These are phyloP conservation scores for Toxotes chatareus DNA, from an alignment of 2,113 vertebrate species.

Conservation along the genomic window DNA sequence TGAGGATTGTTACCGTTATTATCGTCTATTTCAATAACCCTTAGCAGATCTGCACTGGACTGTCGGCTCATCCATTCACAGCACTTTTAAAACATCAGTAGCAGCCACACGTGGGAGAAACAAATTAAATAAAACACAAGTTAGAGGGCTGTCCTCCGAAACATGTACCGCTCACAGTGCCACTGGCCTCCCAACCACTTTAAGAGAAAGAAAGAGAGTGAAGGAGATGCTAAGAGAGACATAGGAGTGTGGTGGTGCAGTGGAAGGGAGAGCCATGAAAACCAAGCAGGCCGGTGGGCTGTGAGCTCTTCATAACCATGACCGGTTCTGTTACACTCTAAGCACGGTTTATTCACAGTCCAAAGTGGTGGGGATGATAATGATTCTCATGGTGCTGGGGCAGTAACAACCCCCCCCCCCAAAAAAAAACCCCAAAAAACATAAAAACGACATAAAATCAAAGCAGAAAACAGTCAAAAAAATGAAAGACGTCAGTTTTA, in stretches of 20 bases:
- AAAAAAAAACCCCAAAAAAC: conserved; percentile 40
- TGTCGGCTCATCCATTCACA: conserved; percentile 79
- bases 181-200: conserved; percentile 52
- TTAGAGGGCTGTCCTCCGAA: conserved; percentile 50
- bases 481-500: conserved; percentile 60
- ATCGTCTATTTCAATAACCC: conserved; percentile 37
- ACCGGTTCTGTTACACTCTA: conserved; percentile 40
- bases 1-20: conserved; percentile 53
- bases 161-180: conserved; percentile 64
- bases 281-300: conserved; percentile 43
- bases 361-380: conserved; percentile 23
- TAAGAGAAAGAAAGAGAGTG: conserved; percentile 22
- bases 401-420: neutral
- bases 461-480: conserved; percentile 59
- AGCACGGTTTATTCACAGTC: conserved; percentile 44
- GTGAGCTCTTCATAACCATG: conserved; percentile 20
- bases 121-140: conserved; percentile 61
- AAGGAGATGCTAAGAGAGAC: conserved; percentile 27
- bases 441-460: conserved; percentile 57
- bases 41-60: conserved; percentile 40
- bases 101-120: conserved; percentile 77
- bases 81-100: conserved; percentile 82
- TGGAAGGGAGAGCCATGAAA: conserved; percentile 5
- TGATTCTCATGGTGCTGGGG: conserved; percentile 9
- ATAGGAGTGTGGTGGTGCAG: conserved; percentile 56